These are phyloP conservation scores for Lasioglossum albipes DNA, from an alignment of 1,140 invertebrate species.

Conservation along the genomic window DNA sequence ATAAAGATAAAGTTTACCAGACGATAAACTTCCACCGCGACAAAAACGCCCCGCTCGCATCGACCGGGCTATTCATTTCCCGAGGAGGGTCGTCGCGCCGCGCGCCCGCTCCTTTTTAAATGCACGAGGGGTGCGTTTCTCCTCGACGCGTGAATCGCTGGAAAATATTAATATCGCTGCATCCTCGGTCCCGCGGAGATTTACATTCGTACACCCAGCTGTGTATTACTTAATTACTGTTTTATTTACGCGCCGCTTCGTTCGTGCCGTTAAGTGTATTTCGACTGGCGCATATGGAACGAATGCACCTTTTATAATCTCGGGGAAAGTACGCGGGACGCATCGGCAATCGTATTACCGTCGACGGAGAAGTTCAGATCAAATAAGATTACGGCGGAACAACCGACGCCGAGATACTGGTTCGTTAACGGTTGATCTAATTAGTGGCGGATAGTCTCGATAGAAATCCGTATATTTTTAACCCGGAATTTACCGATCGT, in stretches of 20 bases:
- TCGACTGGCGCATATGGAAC: neutral
- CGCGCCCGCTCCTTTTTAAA: conserved; percentile 25
- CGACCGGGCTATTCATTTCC: conserved; percentile 53
- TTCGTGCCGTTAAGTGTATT: neutral
- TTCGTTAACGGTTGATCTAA: too few species aligned
- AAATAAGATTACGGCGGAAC: too few species aligned
- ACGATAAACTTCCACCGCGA: conserved; percentile 50
- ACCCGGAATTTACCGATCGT: too few species aligned
- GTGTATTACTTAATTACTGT: conserved; percentile 1
- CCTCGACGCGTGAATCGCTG: neutral
- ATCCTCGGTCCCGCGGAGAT: neutral
- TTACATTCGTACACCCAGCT: conserved; percentile 3
- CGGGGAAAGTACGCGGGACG: too few species aligned
- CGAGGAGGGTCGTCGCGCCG: conserved; percentile 25
- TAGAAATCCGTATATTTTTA: too few species aligned
- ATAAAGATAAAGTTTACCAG: conserved; percentile 57
- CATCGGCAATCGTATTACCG: too few species aligned
- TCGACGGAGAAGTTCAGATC: too few species aligned
- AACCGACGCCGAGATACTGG: too few species aligned
- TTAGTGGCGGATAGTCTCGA: too few species aligned
- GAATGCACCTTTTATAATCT: too few species aligned
- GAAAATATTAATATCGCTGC: conserved; percentile 40
- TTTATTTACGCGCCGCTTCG: neutral
- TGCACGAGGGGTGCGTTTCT: neutral
- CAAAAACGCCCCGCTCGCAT: conserved; percentile 41